Base-by-base conservation (phyloP, 2,797 vertebrate species). In the Kryptolebias ocellatus region DNA sequence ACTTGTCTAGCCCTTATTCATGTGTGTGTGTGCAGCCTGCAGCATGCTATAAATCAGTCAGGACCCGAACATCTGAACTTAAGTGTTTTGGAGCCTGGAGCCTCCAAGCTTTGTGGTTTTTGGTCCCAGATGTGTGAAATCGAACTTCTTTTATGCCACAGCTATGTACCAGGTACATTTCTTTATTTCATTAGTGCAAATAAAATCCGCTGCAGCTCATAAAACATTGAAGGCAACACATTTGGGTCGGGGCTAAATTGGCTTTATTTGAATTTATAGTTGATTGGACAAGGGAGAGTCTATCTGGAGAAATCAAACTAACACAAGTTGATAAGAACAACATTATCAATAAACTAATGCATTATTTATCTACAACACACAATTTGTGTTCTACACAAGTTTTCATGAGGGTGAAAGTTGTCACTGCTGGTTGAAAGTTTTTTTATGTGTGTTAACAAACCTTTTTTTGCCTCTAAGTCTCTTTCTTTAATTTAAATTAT, bases 1-100 rank as follows among this genome's bases (percentile, higher is more conserved):
- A 18, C 74, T 62, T 55, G n/a, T 72, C 62, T 60, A 27, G 16
- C 39, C 42, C 8, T 71, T 67, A 56, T 78, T 56, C 64, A 53
- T 58, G 64, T 53, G 47, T 66, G 64, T 67, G 66, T 53, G 64
- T 53, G 46, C 0, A 56, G 66, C 78, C 76, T 69, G 70, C 64
- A 85, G 79, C 53, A 52, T 72, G 73, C 74, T 69, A 84, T 80
- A 83, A 84, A 87, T 87, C 80, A 87, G 83, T 70, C 67, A 76
- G 54, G 64, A 75, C 55, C 72, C 64, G 53, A 50, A 78, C 70
- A 83, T 85, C 64, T 81, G 59, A 82, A 76, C 81, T 83, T 72
- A 84, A 79, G 74, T 78, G 76, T 74, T 86, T 74, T 81, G 70
- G 70, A 89, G 69, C 68, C 66, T 14, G 42, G 71, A 76, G 68